phyloP scores from a whole-genome alignment of 23 tunicate genomes.

The Aplidium turbinatum region DNA sequence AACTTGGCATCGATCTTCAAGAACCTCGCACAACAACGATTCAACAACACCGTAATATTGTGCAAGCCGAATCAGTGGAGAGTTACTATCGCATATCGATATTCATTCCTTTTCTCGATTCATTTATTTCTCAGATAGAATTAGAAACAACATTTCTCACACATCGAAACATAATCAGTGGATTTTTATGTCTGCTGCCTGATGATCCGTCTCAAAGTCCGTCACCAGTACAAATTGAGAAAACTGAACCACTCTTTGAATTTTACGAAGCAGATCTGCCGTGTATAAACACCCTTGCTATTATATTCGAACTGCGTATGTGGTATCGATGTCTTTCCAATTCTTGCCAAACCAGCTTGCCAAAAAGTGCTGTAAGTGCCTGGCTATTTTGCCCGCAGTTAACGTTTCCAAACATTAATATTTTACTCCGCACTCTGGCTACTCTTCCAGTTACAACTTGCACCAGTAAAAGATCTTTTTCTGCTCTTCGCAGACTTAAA shows the following conservation, averaged over 20 bases:
- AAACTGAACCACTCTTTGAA: neutral
- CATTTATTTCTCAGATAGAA: constrained; percentile 1
- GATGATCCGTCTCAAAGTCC: constrained; percentile 10
- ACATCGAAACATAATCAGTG: neutral
- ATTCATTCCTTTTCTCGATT: neutral
- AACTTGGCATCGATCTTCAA: neutral
- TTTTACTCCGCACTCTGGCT: too few species aligned
- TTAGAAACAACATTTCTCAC: neutral
- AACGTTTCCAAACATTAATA: too few species aligned
- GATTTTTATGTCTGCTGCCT: constrained; percentile 1
- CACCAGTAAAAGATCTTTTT: too few species aligned
- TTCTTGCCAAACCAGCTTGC: constrained; percentile 5
- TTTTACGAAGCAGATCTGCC: constrained; percentile 2
- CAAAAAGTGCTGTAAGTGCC: neutral
- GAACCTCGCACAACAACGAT: neutral
- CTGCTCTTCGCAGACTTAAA: constrained; percentile 17
- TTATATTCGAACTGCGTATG: constrained; percentile 19
- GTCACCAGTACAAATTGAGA: constrained; percentile 5
- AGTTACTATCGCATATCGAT: neutral
- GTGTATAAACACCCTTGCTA: neutral
- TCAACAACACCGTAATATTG: neutral
- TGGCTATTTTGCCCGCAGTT: neutral
- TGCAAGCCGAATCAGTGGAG: neutral
- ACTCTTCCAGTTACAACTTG: too few species aligned
- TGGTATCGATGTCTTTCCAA: constrained; percentile 15